phyloP scores from a whole-genome alignment of 1,140 invertebrate species.

The Drosophila repletoides region DNA sequence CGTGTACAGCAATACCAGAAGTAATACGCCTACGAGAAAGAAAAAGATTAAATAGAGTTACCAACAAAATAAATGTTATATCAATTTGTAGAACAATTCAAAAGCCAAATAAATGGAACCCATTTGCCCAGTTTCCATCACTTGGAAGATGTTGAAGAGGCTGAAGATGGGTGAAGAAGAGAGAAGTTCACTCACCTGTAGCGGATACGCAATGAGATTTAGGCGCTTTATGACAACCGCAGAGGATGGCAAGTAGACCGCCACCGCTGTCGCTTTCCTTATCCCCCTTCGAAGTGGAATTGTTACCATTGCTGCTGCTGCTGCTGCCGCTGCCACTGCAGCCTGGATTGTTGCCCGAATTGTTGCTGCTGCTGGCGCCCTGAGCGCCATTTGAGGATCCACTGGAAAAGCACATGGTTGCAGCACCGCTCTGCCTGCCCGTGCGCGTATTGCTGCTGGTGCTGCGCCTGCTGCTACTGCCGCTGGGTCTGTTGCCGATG shows the following conservation, averaged over 20 bases:
- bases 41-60: not conserved
- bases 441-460: slow-evolving; percentile 27
- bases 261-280: slow-evolving; percentile 43
- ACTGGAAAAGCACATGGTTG: slow-evolving; percentile 32
- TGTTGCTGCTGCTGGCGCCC: slow-evolving; percentile 1
- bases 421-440: slow-evolving; percentile 27
- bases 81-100: not conserved
- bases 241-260: slow-evolving; percentile 47
- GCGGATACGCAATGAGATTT: slow-evolving; percentile 82
- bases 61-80: not conserved
- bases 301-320: not conserved
- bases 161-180: not conserved
- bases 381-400: slow-evolving; percentile 31
- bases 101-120: no score
- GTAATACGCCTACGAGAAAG: slow-evolving; percentile 87
- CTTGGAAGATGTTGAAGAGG: no score
- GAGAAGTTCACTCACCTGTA: slow-evolving; percentile 65
- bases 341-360: not conserved
- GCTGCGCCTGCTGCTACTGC: slow-evolving; percentile 26
- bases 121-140: no score
- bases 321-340: not conserved
- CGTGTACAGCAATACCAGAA: slow-evolving; percentile 94
- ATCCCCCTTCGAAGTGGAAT: slow-evolving; percentile 43
- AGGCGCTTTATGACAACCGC: slow-evolving; percentile 79
- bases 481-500: slow-evolving; percentile 33